Percentiles rank a stretch among this genome's conserved stretches.
These are phyloP conservation scores for Euzophera pinguis DNA, from an alignment of 2,888 invertebrate genomes.

Conservation along the genomic window DNA sequence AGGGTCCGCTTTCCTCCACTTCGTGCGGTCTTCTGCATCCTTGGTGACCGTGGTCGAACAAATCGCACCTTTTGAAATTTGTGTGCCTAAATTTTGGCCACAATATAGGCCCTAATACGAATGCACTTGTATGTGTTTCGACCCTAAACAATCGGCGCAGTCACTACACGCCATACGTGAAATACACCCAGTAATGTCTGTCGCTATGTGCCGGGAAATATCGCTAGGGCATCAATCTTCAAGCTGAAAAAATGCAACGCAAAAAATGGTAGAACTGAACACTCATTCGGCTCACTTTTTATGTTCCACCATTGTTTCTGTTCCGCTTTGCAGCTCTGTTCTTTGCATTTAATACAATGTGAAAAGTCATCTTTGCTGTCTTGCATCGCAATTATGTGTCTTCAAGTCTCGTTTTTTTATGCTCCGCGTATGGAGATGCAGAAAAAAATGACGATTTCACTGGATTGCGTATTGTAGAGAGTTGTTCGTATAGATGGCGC, in stretches of 20 bases:
- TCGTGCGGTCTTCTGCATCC: too few relatives aligned
- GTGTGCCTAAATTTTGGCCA: too few relatives aligned
- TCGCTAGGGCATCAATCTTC: conserved; percentile 2
- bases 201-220: conserved; percentile 2
- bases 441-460: conserved; percentile 4
- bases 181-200: background rate
- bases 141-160: too few relatives aligned
- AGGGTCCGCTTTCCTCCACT: too few relatives aligned
- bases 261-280: conserved; percentile 4
- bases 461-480: background rate
- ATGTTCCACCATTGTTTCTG: conserved; percentile 11
- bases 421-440: background rate
- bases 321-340: conserved; percentile 9
- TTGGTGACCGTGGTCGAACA: too few relatives aligned
- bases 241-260: conserved; percentile 5
- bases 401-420: conserved; percentile 1
- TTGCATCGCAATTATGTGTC: conserved; percentile 12
- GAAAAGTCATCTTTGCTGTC: conserved; percentile 12
- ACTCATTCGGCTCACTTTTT: conserved; percentile 10
- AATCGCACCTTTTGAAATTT: too few relatives aligned
- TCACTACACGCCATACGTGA: background rate
- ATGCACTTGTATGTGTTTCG: too few relatives aligned
- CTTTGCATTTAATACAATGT: conserved; percentile 11
- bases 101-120: too few relatives aligned
- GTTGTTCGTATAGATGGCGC: background rate